A percentile compares a stretch with the other conserved stretches of the same genome.
Evolutionary conservation across 1,140 invertebrate species (phyloP).

Genomic region (Bombus superbus): DNA sequence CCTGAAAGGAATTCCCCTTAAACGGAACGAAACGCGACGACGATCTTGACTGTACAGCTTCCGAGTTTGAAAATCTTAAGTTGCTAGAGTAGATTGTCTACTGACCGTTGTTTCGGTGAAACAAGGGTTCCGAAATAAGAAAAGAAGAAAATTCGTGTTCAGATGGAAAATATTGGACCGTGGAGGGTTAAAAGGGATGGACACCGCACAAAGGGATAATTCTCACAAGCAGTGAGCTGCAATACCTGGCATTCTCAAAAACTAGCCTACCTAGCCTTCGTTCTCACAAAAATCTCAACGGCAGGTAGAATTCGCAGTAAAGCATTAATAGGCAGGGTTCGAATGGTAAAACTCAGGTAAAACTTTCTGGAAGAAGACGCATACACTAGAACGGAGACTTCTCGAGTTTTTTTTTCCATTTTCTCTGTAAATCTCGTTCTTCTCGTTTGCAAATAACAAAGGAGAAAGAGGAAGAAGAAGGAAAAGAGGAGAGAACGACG

Average conservation of each 20-base stretch:
- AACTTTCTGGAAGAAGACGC: neutral
- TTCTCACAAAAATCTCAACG: constrained; percentile 35
- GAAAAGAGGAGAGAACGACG: neutral
- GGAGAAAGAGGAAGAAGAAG: neutral
- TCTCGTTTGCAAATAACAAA: neutral
- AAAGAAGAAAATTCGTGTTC: no score
- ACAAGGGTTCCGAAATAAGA: rapidly evolving
- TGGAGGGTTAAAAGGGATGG: neutral
- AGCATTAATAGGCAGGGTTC: constrained; percentile 17
- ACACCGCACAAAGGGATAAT: neutral
- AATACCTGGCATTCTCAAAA: constrained; percentile 15
- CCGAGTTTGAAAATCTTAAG: neutral
- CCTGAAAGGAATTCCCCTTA: neutral
- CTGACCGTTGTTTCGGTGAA: neutral
- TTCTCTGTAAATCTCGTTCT: constrained; percentile 5
- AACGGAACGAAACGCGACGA: neutral
- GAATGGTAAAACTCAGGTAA: constrained; percentile 20
- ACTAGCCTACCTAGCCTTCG: neutral
- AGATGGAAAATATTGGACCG: neutral
- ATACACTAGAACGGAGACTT: neutral
- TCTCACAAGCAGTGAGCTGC: neutral
- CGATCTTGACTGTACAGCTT: neutral
- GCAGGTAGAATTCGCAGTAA: constrained; percentile 48
- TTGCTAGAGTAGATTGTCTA: neutral
- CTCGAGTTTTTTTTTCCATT: constrained; percentile 8